Evolutionary conservation across 2,888 invertebrate genomes (phyloP), one percentile per base, ranked within the genome.

Genomic region (Euplexia lucipara): DNA sequence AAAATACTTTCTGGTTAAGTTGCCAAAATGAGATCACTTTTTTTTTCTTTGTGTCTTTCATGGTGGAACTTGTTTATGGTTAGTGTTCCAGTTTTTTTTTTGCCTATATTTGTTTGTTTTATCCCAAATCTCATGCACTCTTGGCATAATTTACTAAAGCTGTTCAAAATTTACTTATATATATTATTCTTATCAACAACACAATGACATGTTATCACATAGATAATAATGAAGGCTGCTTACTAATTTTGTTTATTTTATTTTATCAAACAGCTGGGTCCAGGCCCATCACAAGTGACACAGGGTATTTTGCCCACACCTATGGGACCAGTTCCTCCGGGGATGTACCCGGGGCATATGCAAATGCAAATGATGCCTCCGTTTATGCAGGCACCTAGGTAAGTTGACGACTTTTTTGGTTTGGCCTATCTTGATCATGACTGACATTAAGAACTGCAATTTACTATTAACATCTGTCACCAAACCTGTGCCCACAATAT

Each of bases 291-390:
- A 53, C 96, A 96, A 8, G 96, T 96, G 64, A 96, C 96, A 3
- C 96, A 96, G 3, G 96, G 97, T 42, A 95, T 95, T 54, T 79
- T 95, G 41, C 95, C 96, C 2, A 95, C 96, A 64, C 95, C 96
- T 67, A 97, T 88, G 97, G 96, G 86, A 87, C 96, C 79, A 32
- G 96, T 97, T 90, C 96, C 97, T 83, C 96, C 96, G 0, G 97
- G 96, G 49, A 96, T 97, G 95, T 96, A 97, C 88, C 96, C 96
- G 1, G 92, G 92, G 1, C 93, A 87, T 49, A 97, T 98, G 97
- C 96, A 96, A 42, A 97, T 98, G 96, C 97, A 97, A 65, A 96
- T 96, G 96, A 97, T 97, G 86, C 97, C 97, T 73, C 97, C 97
- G 18, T 98, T 97, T 86, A 97, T 98, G 96, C 96, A 96, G 79